Evolutionary conservation across 2,888 invertebrate genomes (phyloP).

Genomic region (Limnephilus rhombicus): DNA sequence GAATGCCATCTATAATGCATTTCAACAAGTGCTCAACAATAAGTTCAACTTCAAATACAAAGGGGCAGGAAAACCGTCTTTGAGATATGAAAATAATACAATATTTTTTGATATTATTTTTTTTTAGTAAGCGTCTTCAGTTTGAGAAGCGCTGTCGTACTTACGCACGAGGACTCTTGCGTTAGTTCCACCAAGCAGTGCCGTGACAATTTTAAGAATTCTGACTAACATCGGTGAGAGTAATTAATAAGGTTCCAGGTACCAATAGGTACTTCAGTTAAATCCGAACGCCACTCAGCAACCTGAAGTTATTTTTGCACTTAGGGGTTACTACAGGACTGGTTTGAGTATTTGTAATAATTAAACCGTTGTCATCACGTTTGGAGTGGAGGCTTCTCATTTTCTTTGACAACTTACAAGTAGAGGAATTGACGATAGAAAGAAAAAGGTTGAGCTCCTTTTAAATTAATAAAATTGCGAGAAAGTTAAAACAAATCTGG

Average conservation of each 20-base stretch:
- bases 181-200: background rate
- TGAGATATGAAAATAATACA: no score
- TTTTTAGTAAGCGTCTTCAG: background rate
- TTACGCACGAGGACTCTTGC: background rate
- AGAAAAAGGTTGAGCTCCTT: background rate
- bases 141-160: background rate
- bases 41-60: no score
- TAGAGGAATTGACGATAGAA: background rate
- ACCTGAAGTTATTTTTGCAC: background rate
- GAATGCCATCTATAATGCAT: no score
- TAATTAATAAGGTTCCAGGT: background rate
- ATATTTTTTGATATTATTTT: background rate
- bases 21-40: no score
- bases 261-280: background rate
- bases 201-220: background rate
- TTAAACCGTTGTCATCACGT: slow-evolving; percentile 5
- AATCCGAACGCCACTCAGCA: background rate
- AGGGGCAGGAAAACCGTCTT: no score
- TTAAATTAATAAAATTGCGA: no score
- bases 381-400: background rate
- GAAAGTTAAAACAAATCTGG: no score
- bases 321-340: background rate
- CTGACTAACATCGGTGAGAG: background rate
- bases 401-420: background rate
- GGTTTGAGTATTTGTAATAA: background rate